Conservation (phyloP, 2,113 vertebrate species). For the Paramormyrops kingsleyae region DNA sequence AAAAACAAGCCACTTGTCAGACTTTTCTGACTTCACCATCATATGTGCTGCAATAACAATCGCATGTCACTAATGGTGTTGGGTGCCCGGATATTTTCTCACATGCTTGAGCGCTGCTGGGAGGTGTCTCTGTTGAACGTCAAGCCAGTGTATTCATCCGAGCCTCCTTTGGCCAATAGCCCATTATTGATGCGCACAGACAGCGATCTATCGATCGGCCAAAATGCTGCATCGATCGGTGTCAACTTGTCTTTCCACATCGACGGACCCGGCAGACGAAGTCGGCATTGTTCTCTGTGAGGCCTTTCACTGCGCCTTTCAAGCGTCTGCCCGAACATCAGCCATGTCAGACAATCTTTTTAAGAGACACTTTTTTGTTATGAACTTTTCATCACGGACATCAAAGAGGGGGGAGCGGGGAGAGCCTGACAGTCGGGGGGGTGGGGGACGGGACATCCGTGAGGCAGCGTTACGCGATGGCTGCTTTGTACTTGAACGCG, state of each 20-base stretch:
- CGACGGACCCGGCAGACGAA: neutral
- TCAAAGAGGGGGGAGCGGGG: neutral
- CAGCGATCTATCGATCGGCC: conserved; percentile 13
- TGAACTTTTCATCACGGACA: conserved; percentile 1
- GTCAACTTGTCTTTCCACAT: conserved; percentile 6
- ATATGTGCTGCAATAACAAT: neutral
- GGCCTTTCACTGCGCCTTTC: neutral
- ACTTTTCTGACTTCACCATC: neutral
- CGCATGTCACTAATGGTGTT: neutral
- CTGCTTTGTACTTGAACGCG: neutral
- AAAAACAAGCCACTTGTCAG: neutral
- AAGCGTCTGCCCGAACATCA: neutral
- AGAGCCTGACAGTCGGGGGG: neutral
- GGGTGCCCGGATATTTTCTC: neutral
- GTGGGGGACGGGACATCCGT: neutral
- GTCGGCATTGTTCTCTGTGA: neutral
- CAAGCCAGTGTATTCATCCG: neutral
- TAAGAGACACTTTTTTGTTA: neutral
- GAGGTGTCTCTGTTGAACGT: neutral
- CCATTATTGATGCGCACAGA: conserved; percentile 1
- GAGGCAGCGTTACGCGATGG: neutral
- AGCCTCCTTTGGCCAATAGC: neutral
- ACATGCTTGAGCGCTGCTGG: too few relatives aligned
- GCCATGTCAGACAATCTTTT: neutral
- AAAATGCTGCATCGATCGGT: conserved; percentile 2